phyloP scores from a whole-genome alignment of 2,888 invertebrate species.

The Polyommatus iphigenia region DNA sequence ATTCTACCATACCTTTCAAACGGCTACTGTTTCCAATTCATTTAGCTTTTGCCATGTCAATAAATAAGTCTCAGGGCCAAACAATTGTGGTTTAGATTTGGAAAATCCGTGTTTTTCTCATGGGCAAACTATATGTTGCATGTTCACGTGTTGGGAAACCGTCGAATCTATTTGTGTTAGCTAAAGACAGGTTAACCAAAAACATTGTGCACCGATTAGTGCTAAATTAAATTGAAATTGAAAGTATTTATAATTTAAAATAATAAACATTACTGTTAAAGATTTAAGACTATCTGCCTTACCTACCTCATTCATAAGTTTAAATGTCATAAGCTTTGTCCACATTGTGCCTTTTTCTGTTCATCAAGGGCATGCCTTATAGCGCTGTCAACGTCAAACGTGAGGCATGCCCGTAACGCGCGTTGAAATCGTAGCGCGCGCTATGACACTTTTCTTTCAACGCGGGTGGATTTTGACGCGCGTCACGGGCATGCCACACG shows the following conservation, averaged over 20 bases:
- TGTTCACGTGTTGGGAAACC: constrained; percentile 47
- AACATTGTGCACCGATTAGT: constrained; percentile 37
- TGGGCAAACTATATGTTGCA: constrained; percentile 54
- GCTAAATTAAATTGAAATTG: constrained; percentile 39
- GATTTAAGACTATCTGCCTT: constrained; percentile 33
- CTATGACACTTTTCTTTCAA: too few relatives aligned
- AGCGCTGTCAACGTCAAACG: too few relatives aligned
- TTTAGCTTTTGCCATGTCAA: constrained; percentile 48
- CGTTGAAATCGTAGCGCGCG: too few relatives aligned
- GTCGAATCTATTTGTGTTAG: constrained; percentile 41
- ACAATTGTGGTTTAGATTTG: constrained; percentile 51
- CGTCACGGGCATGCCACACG: too few relatives aligned
- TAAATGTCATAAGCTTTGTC: too few relatives aligned
- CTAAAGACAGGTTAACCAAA: too few relatives aligned
- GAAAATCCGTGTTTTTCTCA: constrained; percentile 50
- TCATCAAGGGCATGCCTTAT: too few relatives aligned
- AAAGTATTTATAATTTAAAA: constrained; percentile 43
- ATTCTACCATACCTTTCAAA: background rate
- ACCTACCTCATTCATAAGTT: background rate
- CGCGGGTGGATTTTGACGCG: too few relatives aligned
- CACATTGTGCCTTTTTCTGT: too few relatives aligned
- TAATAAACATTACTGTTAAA: constrained; percentile 41
- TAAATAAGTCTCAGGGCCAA: constrained; percentile 57
- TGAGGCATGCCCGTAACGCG: too few relatives aligned
- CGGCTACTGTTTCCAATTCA: constrained; percentile 12